Conservation (phyloP, 2,797 vertebrate species). For the Semotilus atromaculatus region DNA sequence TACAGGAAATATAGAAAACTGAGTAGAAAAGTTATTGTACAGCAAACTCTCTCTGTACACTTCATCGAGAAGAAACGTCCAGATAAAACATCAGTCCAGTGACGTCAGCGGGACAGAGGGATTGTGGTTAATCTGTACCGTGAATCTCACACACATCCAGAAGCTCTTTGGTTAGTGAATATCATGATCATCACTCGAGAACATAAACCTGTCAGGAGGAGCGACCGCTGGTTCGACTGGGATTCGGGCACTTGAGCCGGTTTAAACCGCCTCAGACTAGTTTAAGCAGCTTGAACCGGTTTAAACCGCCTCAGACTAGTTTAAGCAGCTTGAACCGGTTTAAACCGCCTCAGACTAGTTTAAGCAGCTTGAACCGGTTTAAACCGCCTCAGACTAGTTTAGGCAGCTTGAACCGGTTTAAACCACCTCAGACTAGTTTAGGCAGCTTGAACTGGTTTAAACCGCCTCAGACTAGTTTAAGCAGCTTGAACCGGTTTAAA, state of each 20-base stretch:
- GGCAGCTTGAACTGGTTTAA: not conserved
- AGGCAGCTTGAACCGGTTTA: not conserved
- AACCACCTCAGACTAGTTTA: not conserved
- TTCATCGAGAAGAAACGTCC: conserved; percentile 68
- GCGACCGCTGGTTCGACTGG: not conserved
- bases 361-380: not conserved
- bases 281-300: too few species aligned
- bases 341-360: not conserved
- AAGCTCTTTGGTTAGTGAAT: conserved; percentile 18
- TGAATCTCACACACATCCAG: not conserved
- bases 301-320: not conserved
- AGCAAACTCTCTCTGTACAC: conserved; percentile 77
- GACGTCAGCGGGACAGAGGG: not conserved
- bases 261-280: too few species aligned
- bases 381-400: not conserved
- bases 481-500: not conserved
- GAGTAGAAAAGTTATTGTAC: conserved; percentile 82
- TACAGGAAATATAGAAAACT: conserved; percentile 79
- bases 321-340: not conserved
- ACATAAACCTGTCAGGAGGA: not conserved
- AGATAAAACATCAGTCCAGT: not conserved
- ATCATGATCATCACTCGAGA: conserved; percentile 4
- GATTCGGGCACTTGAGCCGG: conserved; percentile 17
- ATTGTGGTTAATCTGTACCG: conserved; percentile 25
- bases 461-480: not conserved